Evolutionary conservation across 53 echinoderm and acorn worm species (phyloP).

Genomic region (Holothuria leucospilota): DNA sequence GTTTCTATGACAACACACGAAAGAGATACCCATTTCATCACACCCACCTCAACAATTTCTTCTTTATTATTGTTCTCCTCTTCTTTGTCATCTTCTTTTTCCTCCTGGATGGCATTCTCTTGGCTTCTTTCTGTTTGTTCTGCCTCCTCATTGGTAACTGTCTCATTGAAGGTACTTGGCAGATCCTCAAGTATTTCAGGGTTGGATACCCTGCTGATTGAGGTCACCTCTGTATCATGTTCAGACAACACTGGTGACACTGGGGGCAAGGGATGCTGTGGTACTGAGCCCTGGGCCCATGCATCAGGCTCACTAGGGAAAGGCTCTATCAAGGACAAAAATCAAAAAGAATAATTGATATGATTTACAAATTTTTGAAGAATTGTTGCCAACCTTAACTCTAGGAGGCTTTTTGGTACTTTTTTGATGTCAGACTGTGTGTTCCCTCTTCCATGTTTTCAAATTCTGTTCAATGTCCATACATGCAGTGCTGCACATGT

Average conservation of each 20-base stretch:
- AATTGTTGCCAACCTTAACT: background rate
- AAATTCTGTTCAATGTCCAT: no score
- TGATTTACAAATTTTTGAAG: background rate
- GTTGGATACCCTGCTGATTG: slow-evolving; percentile 74
- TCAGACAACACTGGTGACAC: slow-evolving; percentile 80
- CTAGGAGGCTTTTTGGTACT: background rate
- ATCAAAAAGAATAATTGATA: background rate
- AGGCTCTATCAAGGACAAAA: slow-evolving; percentile 69
- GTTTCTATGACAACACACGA: no score
- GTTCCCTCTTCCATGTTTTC: no score
- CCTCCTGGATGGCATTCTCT: slow-evolving; percentile 58
- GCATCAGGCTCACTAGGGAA: slow-evolving; percentile 85
- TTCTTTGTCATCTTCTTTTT: slow-evolving; percentile 5
- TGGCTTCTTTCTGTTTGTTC: slow-evolving; percentile 49
- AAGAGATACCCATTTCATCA: no score
- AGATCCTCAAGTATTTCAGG: slow-evolving; percentile 82
- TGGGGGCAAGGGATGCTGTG: slow-evolving; percentile 78
- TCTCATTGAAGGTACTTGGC: slow-evolving; percentile 74
- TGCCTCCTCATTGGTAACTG: slow-evolving; percentile 64
- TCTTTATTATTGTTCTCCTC: slow-evolving; percentile 17
- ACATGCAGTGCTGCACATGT: no score
- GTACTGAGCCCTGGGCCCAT: slow-evolving; percentile 98
- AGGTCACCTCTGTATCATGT: slow-evolving; percentile 90
- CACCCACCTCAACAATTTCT: no score
- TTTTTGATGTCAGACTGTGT: background rate